A percentile compares a stretch with the other conserved stretches of the same genome.
phyloP scores from a whole-genome alignment of 2,888 invertebrate genomes.

The Epiblema foenella region DNA sequence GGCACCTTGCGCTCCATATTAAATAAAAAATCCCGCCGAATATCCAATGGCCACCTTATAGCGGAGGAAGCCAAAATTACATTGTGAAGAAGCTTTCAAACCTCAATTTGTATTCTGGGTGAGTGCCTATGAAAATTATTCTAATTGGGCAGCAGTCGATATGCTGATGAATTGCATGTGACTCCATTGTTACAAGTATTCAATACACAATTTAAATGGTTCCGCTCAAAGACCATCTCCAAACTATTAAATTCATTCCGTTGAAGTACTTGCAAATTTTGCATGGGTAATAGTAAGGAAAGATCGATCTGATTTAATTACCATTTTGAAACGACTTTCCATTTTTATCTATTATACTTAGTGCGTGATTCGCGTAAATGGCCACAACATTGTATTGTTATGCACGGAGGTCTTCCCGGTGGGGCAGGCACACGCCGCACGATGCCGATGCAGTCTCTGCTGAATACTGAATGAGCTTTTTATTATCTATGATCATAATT shows the following conservation, averaged over 20 bases:
- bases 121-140: slow-evolving; percentile 27
- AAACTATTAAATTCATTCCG: slow-evolving; percentile 16
- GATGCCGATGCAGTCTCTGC: slow-evolving; percentile 60
- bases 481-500: slow-evolving; percentile 35
- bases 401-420: slow-evolving; percentile 65
- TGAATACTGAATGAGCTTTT: slow-evolving; percentile 63
- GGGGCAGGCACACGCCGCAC: slow-evolving; percentile 79
- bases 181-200: slow-evolving; percentile 57
- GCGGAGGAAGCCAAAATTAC: background rate
- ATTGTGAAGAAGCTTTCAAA: slow-evolving; percentile 3
- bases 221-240: slow-evolving; percentile 50
- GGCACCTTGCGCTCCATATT: slow-evolving; percentile 65
- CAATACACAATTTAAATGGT: slow-evolving; percentile 49
- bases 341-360: slow-evolving; percentile 45
- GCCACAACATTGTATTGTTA: slow-evolving; percentile 56
- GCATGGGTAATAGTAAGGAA: background rate
- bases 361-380: slow-evolving; percentile 51
- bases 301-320: slow-evolving; percentile 15
- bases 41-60: slow-evolving; percentile 22
- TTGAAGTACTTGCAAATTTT: slow-evolving; percentile 10
- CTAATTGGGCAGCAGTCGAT: slow-evolving; percentile 38
- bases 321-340: slow-evolving; percentile 13
- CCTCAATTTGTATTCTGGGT: slow-evolving; percentile 16
- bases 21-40: slow-evolving; percentile 57
- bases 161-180: slow-evolving; percentile 45